Base-by-base conservation (phyloP, 1,140 invertebrate genomes). In the Papilio machaon region DNA sequence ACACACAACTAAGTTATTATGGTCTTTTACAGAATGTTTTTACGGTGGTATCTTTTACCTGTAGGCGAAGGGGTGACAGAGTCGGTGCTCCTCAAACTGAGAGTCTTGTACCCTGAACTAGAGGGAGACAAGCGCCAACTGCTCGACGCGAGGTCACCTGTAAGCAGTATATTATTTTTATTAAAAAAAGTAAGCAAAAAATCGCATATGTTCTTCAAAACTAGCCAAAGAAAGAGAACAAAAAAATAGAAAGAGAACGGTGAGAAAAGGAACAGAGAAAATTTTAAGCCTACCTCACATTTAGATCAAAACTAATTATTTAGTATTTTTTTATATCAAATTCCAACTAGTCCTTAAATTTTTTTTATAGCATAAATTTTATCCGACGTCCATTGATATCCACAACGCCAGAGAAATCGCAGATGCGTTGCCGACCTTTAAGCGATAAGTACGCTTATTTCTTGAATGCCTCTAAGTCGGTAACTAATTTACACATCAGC, bases 91-190 rank as follows among this genome's bases (percentile, higher is more conserved):
- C 92, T 96, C 95, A 85, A 96, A 96, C 91, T 97, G 95, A 82
- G 96, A 94, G 94, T 95, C 90, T 97, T 97, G 95, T 97, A 98
- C 52, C 97, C 97, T 35, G 97, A 97, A 87, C 97, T 97, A 35
- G 97, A 97, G 0, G 97, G 97, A 84, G 97, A 98, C 67, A 98
- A 93, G 2, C 97, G 95, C 94, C 96, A 96, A 79, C 92, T 93
- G 80, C 90, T 95, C 90, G 95, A 86, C 1, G 94, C 94, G 47
- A 94, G 83, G 81, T 95, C 94, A 76, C 94, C 94, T 95, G 88
- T n/a, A 11, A 81, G 76, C 30, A 76, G 30, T 35, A 8, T 73
- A 4, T 76, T 46, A 80, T 7, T 38, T 38, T 38, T 49, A 77
- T 38, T 75, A n/a, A n/a, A n/a, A 4, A 2, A 2, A 75, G 19